These are phyloP conservation scores for Leptobrachium leishanense DNA, from an alignment of 2,113 vertebrate genomes.

Conservation along the genomic window DNA sequence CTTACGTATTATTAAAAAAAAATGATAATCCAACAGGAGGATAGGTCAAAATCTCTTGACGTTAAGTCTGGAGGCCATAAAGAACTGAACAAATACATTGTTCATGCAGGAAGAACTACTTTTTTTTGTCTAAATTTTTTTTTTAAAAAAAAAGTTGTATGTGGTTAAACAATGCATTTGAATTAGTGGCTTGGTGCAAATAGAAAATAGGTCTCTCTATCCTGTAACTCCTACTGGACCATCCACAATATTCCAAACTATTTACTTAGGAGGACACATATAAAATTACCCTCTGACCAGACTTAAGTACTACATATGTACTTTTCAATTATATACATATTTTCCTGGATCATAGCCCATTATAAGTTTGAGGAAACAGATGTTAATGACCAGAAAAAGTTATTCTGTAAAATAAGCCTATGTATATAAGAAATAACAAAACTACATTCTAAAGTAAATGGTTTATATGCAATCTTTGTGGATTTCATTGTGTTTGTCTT, in stretches of 20 bases:
- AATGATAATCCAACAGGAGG: slow-evolving; percentile 55
- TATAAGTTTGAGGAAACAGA: background rate
- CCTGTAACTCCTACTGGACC: background rate
- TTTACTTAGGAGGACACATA: background rate
- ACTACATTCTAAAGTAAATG: too few species aligned
- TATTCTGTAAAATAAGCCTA: too few species aligned
- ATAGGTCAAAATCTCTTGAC: slow-evolving; percentile 52
- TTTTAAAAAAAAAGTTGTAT: too few species aligned
- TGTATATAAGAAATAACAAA: too few species aligned
- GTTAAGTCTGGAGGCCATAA: slow-evolving; percentile 33
- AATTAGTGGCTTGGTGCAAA: background rate
- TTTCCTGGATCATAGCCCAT: background rate
- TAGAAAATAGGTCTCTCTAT: background rate
- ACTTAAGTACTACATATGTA: background rate
- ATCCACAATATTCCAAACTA: slow-evolving; percentile 2
- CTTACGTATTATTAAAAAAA: slow-evolving; percentile 61
- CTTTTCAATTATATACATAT: background rate
- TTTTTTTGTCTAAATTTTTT: too few species aligned
- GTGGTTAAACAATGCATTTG: too few species aligned
- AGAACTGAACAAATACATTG: background rate
- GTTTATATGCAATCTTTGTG: background rate
- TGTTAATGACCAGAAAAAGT: background rate
- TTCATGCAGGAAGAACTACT: background rate
- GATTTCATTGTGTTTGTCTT: too few species aligned
- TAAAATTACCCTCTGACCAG: background rate